Base-by-base conservation (phyloP, 2,113 vertebrate genomes). In the Nothoprocta pentlandii region DNA sequence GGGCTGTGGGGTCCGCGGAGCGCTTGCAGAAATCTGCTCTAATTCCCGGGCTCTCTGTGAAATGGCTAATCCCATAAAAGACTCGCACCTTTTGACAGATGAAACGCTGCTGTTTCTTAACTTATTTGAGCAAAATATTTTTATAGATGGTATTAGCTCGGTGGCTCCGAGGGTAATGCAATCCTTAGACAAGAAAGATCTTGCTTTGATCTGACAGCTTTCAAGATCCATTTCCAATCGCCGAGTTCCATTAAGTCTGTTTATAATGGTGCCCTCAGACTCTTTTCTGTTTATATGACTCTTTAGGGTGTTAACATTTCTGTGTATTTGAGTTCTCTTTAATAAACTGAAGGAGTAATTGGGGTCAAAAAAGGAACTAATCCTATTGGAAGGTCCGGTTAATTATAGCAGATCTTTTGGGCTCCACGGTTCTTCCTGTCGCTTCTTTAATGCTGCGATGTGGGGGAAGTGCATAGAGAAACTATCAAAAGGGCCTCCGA, bases 181-280 rank as follows among this genome's bases (percentile, higher is more conserved):
- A 93, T 39, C 87, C 85, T 95, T 91, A 32, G 73, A 78, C 3
- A 2, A 86, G 83, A 58, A 84, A 79, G 88, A 94, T 95, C 85
- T 93, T 84, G 88, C 95, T 97, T 95, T 95, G 93, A 96, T 96
- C 92, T 97, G 94, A 73, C 92, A 90, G 93, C 96, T 96, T 95
- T 95, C 95, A 97, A 90, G 96, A 95, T 92, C 90, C 92, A 74
- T 95, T 95, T 89, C 94, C 94, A 90, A 87, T 94, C 92, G 62
- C 80, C 17, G 69, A 66, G 80, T 93, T 94, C 88, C 92, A 94
- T 93, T 95, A 94, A 84, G 90, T 95, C 83, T 89, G 92, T 87
- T 96, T 90, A 64, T 92, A 93, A 62, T 87, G 90, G 95, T 78
- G 77, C 85, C 94, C 93, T 97, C 83, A 32, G 88, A 96, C 83